Evolutionary conservation across 1,140 invertebrate genomes (phyloP).

Genomic region (Drosophila erecta): DNA sequence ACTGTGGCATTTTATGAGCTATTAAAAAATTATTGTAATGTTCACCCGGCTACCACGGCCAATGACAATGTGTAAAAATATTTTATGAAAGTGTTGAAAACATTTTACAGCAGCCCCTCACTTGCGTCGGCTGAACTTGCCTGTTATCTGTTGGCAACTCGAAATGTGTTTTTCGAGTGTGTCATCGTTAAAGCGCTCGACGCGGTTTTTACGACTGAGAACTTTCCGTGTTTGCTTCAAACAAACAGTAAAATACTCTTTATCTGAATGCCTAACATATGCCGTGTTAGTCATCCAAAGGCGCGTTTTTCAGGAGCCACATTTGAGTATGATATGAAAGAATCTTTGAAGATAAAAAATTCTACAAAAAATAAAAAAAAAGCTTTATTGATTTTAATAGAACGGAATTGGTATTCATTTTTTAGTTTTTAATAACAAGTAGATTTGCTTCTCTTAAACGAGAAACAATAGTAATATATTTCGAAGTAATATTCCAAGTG

Average conservation of each 20-base stretch:
- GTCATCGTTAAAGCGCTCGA: slow-evolving; percentile 70
- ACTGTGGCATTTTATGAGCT: slow-evolving; percentile 67
- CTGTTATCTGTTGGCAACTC: slow-evolving; percentile 63
- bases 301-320: slow-evolving; percentile 21
- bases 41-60: slow-evolving; percentile 39
- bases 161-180: slow-evolving; percentile 54
- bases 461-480: too few species aligned
- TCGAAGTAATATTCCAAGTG: slow-evolving; percentile 1
- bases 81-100: slow-evolving; percentile 74
- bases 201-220: slow-evolving; percentile 55
- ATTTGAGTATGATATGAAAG: background rate
- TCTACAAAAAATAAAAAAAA: too few species aligned
- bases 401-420: too few species aligned
- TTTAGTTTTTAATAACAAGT: too few species aligned
- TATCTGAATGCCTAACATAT: slow-evolving; percentile 36
- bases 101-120: slow-evolving; percentile 42
- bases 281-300: slow-evolving; percentile 10
- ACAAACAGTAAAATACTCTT: slow-evolving; percentile 48
- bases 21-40: slow-evolving; percentile 77
- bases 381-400: too few species aligned
- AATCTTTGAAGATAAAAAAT: too few species aligned
- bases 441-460: too few species aligned
- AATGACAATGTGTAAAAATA: slow-evolving; percentile 74
- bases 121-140: slow-evolving; percentile 19
- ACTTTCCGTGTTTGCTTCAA: slow-evolving; percentile 11